Base-by-base conservation (phyloP, 2,888 invertebrate species). In the Stenolophus ochropezus region DNA sequence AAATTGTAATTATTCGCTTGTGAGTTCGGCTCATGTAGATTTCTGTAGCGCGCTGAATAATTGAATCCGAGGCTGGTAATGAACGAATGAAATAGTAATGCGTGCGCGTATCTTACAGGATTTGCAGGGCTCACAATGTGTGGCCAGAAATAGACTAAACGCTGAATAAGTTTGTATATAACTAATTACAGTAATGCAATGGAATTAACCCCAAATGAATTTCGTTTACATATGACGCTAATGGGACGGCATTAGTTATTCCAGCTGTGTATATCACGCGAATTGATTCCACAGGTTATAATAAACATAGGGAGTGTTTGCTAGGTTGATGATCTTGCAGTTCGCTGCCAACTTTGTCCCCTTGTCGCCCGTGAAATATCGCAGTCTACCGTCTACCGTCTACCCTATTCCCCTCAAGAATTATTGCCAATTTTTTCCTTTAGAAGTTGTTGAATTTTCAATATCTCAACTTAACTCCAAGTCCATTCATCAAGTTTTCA, bases 351-450 rank as follows among this genome's bases (percentile, higher is more conserved):
- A 3, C 4, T 3, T 42, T 11, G 6, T 6, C 11, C 8, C 33
- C 33, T 8, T 42, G 33, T 42, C 33, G 33, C 33, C 42, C 6
- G 42, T 69, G 65, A 69, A 69, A 69, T 33, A 69, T 69, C 33
- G 33, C 14, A 14, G 61, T 14, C 61, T 25, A 25, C 33, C 27
- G 23, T 58, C 53, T 14, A 14, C 58, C 21, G 58, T 23, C 58
- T 58, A 23, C 58, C 23, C 14, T 18, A 16, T 33, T 69, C 18
- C 27, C 18, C 27, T 69, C 65, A 33, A 33, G 65, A 69, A 69
- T 33, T 69, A 69, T 33, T 69, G 65, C 65, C 65, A 69, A 69
- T 69, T 69, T 61, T 58, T 61, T 69, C 65, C 18, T 33, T 42
- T 8, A 8, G 25, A 42, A 42, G 61, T 61, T 61, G 61, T 61